A percentile compares a stretch with the other conserved stretches of the same genome.
These are phyloP conservation scores for Sphenodon punctatus DNA, from an alignment of 2,797 vertebrate species.

Conservation along the genomic window DNA sequence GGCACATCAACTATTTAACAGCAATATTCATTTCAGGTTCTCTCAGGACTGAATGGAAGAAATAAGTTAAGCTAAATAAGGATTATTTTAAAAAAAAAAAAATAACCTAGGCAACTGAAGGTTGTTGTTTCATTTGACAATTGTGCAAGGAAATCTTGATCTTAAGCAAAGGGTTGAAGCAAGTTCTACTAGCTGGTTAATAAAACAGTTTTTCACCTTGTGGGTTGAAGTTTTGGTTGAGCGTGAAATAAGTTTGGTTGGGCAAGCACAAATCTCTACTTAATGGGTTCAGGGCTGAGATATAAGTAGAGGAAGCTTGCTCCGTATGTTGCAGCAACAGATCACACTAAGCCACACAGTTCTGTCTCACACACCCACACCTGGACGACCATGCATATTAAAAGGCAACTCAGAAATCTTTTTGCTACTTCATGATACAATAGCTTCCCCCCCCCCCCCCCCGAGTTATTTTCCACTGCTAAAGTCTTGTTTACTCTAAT, in stretches of 20 bases:
- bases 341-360: no score
- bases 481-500: not conserved
- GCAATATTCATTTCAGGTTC: not conserved
- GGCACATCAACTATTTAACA: not conserved
- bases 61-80: no score
- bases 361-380: no score
- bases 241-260: not conserved
- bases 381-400: no score
- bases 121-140: not conserved
- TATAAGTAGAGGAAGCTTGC: no score
- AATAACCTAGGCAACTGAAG: no score
- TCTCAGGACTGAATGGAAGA: not conserved
- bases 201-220: fast-evolving
- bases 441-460: no score
- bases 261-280: not conserved
- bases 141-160: fast-evolving
- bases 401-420: no score
- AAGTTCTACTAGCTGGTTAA: not conserved
- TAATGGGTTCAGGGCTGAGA: no score
- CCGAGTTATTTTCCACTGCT: no score
- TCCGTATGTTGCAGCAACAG: no score
- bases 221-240: not conserved
- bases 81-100: not conserved
- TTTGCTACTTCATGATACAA: no score
- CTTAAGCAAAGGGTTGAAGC: not conserved